Base-by-base conservation (phyloP, 1,140 invertebrate genomes). In the Papilio helenus region DNA sequence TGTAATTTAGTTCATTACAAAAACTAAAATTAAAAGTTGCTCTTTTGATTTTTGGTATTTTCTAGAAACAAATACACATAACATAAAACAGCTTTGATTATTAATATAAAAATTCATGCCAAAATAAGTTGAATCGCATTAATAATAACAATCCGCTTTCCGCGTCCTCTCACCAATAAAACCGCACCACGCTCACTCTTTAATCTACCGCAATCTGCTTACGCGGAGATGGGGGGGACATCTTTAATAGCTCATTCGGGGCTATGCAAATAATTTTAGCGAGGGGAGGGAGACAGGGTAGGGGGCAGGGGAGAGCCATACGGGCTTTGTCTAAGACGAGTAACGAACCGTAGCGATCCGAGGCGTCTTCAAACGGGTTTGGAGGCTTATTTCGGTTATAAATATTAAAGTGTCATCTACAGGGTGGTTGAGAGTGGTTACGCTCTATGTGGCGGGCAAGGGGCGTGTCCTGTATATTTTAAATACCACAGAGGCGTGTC, bases 131-230 rank as follows among this genome's bases (percentile, higher is more conserved):
- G 18, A 20, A 55, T 34, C 1, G 10, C 3, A 68, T 29, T 68
- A 34, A 68, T 68, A 16, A 68, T 29, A 18, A 16, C 2, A 23
- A 12, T n/a, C 26, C 29, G 46, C 46, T 51, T 3, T 18, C 73
- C 73, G 73, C 49, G 3, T 29, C 5, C 74, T 76, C 74, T 76
- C 18, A 29, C 3, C 26, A 61, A 55, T 16, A 49, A 77, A 65
- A 61, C 55, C 34, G 29, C 55, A 20, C 86, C 84, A 88, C 85
- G 83, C 83, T 86, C 85, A 87, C 86, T 90, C 87, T 90, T 90
- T 90, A 90, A 90, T 90, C 87, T 86, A 86, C 89, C 89, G 85
- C 89, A 90, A 90, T 90, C 87, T 89, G 87, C 87, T 89, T 88
- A 90, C 86, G 61, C 83, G 84, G 82, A 77, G 83, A 82, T n/a